A percentile compares a stretch with the other conserved stretches of the same genome.
These are phyloP conservation scores for Tanypteryx hageni DNA, from an alignment of 2,888 invertebrate genomes.

Conservation along the genomic window DNA sequence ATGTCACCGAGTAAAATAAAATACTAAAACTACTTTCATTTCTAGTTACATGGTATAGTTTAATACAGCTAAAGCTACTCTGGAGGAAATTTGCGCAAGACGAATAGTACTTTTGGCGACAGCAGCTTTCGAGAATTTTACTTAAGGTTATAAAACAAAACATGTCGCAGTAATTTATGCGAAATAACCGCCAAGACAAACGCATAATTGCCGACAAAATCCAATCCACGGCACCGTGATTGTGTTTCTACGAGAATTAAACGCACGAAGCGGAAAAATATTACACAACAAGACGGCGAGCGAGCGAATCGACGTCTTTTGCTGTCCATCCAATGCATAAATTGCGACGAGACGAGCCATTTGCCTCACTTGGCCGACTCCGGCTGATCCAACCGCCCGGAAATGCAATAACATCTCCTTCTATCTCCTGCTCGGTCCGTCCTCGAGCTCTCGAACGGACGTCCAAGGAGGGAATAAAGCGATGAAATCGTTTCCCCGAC, in stretches of 20 bases:
- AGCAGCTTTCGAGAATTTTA: no score
- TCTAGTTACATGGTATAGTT: no score
- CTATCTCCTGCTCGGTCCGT: background rate
- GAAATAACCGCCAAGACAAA: no score
- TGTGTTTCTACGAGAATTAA: background rate
- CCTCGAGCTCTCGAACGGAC: background rate
- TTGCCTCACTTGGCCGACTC: constrained; percentile 46
- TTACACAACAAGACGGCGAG: background rate
- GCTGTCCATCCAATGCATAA: constrained; percentile 50
- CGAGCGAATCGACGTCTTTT: background rate
- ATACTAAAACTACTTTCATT: no score
- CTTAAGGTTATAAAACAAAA: no score
- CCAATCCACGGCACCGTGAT: no score
- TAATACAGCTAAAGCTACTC: no score
- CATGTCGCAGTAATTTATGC: no score
- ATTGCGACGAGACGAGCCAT: constrained; percentile 49
- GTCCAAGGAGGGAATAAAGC: constrained; percentile 42
- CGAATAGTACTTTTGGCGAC: no score
- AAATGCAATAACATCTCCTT: constrained; percentile 59
- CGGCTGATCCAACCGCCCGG: constrained; percentile 53
- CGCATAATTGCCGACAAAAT: no score
- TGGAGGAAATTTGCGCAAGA: no score
- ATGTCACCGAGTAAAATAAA: no score
- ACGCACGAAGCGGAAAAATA: background rate
- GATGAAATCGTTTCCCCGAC: constrained; percentile 49